phyloP scores from a whole-genome alignment of 2,113 vertebrate genomes.

The Mirounga angustirostris region DNA sequence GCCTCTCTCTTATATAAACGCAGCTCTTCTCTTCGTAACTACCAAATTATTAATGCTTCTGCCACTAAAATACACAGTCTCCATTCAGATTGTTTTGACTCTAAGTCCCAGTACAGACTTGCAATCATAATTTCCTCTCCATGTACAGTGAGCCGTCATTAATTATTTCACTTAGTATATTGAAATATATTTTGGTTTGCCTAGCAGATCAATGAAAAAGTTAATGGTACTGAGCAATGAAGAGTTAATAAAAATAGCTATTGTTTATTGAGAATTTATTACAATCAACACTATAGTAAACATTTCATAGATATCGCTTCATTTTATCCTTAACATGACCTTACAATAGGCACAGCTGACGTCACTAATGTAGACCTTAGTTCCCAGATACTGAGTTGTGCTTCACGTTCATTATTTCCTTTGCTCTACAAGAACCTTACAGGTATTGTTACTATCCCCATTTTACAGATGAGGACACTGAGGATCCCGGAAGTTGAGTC shows the following conservation, averaged over 20 bases:
- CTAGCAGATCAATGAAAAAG: neutral
- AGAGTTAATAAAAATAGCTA: conserved; percentile 22
- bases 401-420: neutral
- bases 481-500: neutral
- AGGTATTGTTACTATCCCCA: neutral
- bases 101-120: neutral
- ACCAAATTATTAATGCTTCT: neutral
- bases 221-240: neutral
- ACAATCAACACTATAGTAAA: neutral
- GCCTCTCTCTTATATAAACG: neutral
- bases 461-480: neutral
- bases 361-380: neutral
- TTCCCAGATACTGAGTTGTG: neutral
- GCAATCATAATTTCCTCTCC: neutral
- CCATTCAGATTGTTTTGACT: conserved; percentile 4
- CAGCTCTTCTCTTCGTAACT: neutral
- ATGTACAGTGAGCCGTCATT: neutral
- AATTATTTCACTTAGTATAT: conserved; percentile 26
- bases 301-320: neutral
- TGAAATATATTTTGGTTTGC: conserved; percentile 18
- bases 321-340: conserved; percentile 6
- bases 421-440: neutral
- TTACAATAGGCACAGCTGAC: neutral
- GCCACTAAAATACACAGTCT: neutral
- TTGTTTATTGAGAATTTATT: conserved; percentile 31